Base-by-base conservation (phyloP, 2,797 vertebrate genomes). In the Cryptoprocta ferox region DNA sequence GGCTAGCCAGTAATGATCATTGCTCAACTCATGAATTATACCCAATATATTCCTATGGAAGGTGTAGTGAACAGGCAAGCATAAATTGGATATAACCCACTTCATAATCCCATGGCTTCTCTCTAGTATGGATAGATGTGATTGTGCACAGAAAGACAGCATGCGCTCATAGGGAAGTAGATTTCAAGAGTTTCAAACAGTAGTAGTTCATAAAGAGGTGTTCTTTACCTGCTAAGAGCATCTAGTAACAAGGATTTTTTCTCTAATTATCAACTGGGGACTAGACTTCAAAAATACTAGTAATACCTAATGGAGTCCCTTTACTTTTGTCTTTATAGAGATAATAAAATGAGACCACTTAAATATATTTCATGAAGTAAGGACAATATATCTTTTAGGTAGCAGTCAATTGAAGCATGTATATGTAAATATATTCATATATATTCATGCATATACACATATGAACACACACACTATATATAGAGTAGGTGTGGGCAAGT, bases 331-430 rank as follows among this genome's bases (percentile, higher is more conserved):
- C 37, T 91, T 87, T 82, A 82, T 10, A 91, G 81, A 76, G 26
- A 81, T 28, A 71, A 35, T 70, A 50, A 65, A 84, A 21, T 71
- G 30, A 81, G 32, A 80, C 81, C 35, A 12, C 32, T 87, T 59
- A 91, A 50, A 61, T 80, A 82, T 63, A 91, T 68, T 76, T n/a
- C 61, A 12, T 91, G 39, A 94, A 93, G 35, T 85, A 35, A 73
- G 42, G 82, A 7, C 9, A 68, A 32, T 9, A 26, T 73, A 68
- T 28, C 35, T 48, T 83, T 95, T 48, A 88, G 39, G n/a, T 79
- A 48, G 14, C 37, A 75, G 32, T 70, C 80, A 80, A 65, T 61
- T n/a, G 61, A 85, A 86, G 12, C 65, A 71, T 79, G 19, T 6
- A 21, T 48, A 80, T 71, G 35, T 63, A 75, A 61, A 37, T 71